A percentile compares a stretch with the other conserved stretches of the same genome.
phyloP scores from a whole-genome alignment of 1,140 invertebrate genomes.

The Tachypleus tridentatus region DNA sequence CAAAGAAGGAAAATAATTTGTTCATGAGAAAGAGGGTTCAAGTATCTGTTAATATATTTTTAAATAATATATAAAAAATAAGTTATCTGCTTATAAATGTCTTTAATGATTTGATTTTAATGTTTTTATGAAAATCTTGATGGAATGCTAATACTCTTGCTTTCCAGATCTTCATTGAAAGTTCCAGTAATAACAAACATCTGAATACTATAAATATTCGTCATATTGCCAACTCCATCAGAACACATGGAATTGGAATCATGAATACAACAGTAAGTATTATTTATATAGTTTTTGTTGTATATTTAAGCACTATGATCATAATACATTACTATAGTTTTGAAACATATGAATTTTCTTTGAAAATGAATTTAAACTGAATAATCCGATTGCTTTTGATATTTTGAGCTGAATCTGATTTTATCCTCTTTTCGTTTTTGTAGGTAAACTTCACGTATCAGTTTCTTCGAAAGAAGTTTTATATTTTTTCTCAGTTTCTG shows the following conservation, averaged over 20 bases:
- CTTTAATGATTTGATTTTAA: too few species aligned
- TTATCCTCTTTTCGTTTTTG: conserved; percentile 13
- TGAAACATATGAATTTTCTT: too few species aligned
- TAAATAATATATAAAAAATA: too few species aligned
- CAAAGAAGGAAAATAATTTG: too few species aligned
- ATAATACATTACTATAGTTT: too few species aligned
- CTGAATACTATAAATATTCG: conserved; percentile 91
- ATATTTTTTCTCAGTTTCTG: conserved; percentile 92
- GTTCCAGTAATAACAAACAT: conserved; percentile 81
- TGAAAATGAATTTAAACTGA: background rate
- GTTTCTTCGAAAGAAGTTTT: conserved; percentile 87
- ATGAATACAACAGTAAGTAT: conserved; percentile 79
- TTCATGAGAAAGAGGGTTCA: too few species aligned
- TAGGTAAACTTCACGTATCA: conserved; percentile 92
- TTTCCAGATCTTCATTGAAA: conserved; percentile 73
- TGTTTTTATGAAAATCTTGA: too few species aligned
- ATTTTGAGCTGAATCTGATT: background rate
- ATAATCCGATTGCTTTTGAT: background rate
- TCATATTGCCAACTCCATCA: conserved; percentile 93
- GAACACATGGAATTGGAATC: conserved; percentile 94
- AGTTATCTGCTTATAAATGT: too few species aligned
- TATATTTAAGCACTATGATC: too few species aligned
- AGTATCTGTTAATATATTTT: too few species aligned
- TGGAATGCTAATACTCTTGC: background rate
- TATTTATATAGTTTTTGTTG: conserved; percentile 8